Base-by-base conservation (phyloP, 2,888 invertebrate species). In the Temnothorax unifasciatus region DNA sequence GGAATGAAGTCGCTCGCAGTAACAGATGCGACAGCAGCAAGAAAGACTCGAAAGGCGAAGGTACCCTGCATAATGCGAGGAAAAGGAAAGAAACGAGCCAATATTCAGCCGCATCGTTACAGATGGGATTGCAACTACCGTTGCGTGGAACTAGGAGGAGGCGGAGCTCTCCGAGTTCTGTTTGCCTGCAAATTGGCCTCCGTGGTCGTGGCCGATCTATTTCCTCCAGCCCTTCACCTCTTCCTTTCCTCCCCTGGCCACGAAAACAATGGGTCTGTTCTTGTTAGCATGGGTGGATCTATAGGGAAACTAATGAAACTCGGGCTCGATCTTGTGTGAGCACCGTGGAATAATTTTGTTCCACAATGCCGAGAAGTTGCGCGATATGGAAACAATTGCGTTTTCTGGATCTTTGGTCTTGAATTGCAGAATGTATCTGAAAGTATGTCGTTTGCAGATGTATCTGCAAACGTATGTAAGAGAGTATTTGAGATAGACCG, bases 31-130 rank as follows among this genome's bases (percentile, higher is more conserved):
- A 82, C 75, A 63, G 52, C 34, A 25, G 25, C 57, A 76, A 82
- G 63, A 63, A 82, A 63, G 63, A 75, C 50, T 47, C 75, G n/a
- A 52, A 50, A 82, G 44, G 61, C 61, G 50, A 81, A 63, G 74
- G 25, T 73, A 71, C 21, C 21, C 47, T 59, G 73, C 59, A 81
- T 71, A 75, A 81, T 54, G 52, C 52, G 21, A 41, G 38, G 44
- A 47, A 64, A 74, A 54, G 21, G 63, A 63, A 59, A 63, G 61
- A 64, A 76, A 82, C 76, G 52, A 77, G 76, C 50, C 73, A 63
- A 82, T 75, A 76, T 76, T 63, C 76, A 76, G 44, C 59, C 47
- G 44, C 69, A 57, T 79, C 77, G 69, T 44, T 69, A 57, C 61
- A 76, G 76, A 82, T 59, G 61, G 52, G n/a, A 82, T 76, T 77